These are phyloP conservation scores for Lycaena phlaeas DNA, from an alignment of 2,888 invertebrate genomes.

Conservation along the genomic window DNA sequence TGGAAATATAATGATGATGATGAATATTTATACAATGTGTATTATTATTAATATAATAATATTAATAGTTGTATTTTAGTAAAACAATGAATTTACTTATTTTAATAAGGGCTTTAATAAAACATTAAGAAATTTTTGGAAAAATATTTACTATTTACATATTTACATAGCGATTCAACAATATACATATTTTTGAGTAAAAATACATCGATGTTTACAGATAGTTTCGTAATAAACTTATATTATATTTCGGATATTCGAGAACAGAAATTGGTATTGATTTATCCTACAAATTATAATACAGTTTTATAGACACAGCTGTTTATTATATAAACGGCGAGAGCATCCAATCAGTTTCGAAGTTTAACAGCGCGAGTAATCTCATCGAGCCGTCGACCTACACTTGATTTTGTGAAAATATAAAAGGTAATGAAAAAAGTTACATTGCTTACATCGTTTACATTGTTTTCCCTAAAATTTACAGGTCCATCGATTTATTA, in stretches of 20 bases:
- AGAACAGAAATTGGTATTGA: background rate
- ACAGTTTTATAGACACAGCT: conserved; percentile 2
- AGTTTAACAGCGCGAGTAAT: conserved; percentile 9
- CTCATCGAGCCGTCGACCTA: conserved; percentile 2
- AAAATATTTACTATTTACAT: conserved; percentile 65
- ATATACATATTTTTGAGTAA: conserved; percentile 10
- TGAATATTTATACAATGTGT: no score
- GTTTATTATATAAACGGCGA: conserved; percentile 1
- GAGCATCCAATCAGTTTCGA: conserved; percentile 9
- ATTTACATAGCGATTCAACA: conserved; percentile 35
- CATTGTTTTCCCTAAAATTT: conserved; percentile 9
- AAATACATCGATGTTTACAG: conserved; percentile 8
- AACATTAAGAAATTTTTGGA: conserved; percentile 33
- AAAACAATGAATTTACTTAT: no score
- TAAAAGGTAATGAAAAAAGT: conserved; percentile 1
- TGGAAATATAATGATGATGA: no score
- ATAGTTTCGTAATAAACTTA: background rate
- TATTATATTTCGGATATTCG: background rate
- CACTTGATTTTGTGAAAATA: conserved; percentile 8
- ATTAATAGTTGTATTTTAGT: no score
- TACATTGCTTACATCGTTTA: conserved; percentile 11
- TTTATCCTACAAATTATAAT: conserved; percentile 7
- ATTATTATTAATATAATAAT: no score
- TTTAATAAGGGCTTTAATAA: background rate
- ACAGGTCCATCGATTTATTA: background rate